Percentiles rank a stretch among this genome's conserved stretches.
These are phyloP conservation scores for Chaitophorus viminalis DNA, from an alignment of 2,888 invertebrate genomes.

Conservation along the genomic window DNA sequence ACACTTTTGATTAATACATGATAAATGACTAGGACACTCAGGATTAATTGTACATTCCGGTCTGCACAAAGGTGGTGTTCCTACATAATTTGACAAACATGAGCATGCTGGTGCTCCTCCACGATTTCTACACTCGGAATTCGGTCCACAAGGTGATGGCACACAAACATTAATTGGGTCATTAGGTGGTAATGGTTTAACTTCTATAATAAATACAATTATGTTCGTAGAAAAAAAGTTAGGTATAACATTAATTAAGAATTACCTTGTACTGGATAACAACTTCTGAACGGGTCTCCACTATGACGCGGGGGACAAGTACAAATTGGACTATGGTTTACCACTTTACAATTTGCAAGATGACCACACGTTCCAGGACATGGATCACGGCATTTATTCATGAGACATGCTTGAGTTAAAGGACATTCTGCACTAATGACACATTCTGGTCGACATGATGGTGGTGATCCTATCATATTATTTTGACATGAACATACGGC, in stretches of 20 bases:
- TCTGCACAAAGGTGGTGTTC: slow-evolving; percentile 72
- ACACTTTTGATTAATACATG: slow-evolving; percentile 80
- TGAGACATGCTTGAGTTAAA: slow-evolving; percentile 75
- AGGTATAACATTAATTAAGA: not conserved
- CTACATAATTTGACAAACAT: slow-evolving; percentile 66
- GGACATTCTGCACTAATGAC: slow-evolving; percentile 75
- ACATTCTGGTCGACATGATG: slow-evolving; percentile 75
- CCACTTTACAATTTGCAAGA: slow-evolving; percentile 74
- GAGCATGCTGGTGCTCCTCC: slow-evolving; percentile 66
- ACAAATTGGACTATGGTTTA: slow-evolving; percentile 78
- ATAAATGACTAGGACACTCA: slow-evolving; percentile 77
- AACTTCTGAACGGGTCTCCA: slow-evolving; percentile 76
- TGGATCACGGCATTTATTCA: slow-evolving; percentile 74
- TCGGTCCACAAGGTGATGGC: slow-evolving; percentile 70
- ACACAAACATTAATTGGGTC: slow-evolving; percentile 73
- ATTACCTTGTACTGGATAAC: slow-evolving; percentile 70
- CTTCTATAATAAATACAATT: slow-evolving; percentile 21
- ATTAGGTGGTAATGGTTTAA: slow-evolving; percentile 65
- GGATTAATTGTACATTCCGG: slow-evolving; percentile 82
- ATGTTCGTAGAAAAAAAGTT: not conserved
- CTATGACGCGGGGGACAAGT: slow-evolving; percentile 73
- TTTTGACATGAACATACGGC: slow-evolving; percentile 79
- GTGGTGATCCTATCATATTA: slow-evolving; percentile 78
- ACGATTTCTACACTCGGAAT: slow-evolving; percentile 66
- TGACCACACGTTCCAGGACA: slow-evolving; percentile 76